phyloP scores from a whole-genome alignment of 1,140 invertebrate species.

The Melipona quadrifasciata region DNA sequence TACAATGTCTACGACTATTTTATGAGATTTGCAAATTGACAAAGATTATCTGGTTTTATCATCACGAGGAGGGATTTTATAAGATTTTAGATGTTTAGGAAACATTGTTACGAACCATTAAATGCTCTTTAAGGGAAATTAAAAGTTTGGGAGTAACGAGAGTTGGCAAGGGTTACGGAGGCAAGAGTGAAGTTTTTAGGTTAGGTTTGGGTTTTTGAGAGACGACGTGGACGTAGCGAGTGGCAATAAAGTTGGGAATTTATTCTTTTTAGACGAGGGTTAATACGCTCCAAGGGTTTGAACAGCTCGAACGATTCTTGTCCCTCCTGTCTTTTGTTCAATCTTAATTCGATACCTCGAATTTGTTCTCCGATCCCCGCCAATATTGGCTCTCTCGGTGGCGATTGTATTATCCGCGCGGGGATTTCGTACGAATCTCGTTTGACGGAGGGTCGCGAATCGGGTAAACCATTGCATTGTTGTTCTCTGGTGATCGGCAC shows the following conservation, averaged over 20 bases:
- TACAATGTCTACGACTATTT: background rate
- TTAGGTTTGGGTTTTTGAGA: no score
- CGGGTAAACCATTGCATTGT: background rate
- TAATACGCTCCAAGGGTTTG: background rate
- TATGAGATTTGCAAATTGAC: background rate
- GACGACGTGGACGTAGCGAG: no score
- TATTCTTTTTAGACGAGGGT: background rate
- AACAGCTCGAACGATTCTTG: background rate
- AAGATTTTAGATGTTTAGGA: background rate
- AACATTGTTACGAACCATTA: no score
- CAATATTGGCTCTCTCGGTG: slow-evolving; percentile 6
- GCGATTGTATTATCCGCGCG: slow-evolving; percentile 19
- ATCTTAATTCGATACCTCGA: slow-evolving; percentile 20
- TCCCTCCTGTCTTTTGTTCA: slow-evolving; percentile 13
- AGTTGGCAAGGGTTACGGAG: no score
- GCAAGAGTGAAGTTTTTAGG: no score
- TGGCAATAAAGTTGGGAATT: background rate
- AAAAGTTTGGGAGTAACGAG: no score
- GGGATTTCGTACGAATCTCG: slow-evolving; percentile 25
- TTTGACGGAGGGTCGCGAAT: background rate
- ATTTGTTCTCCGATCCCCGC: background rate
- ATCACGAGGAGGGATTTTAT: background rate
- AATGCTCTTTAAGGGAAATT: no score
- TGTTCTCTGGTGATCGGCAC: background rate
- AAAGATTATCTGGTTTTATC: background rate